Evolutionary conservation across 2,797 vertebrate genomes (phyloP).

Genomic region (Tauraco hartlaubi): DNA sequence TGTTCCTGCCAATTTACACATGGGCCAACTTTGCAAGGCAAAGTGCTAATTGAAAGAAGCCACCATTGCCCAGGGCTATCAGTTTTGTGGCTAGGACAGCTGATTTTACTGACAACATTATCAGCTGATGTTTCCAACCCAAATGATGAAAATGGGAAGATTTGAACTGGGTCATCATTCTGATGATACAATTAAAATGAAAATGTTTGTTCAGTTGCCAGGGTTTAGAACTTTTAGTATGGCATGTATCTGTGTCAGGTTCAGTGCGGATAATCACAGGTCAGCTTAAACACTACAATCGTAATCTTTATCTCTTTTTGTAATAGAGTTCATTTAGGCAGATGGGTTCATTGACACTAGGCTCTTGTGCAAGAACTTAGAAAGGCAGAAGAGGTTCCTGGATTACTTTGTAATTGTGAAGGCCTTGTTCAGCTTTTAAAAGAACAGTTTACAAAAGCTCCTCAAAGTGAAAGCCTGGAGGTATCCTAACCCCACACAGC

Average conservation of each 20-base stretch:
- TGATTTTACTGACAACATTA: constrained; percentile 44
- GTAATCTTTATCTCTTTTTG: constrained; percentile 7
- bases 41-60: constrained; percentile 50
- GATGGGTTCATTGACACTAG: not conserved
- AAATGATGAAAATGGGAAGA: constrained; percentile 14
- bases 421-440: constrained; percentile 73
- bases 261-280: constrained; percentile 40
- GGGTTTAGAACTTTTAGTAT: constrained; percentile 24
- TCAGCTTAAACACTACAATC: constrained; percentile 14
- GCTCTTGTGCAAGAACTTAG: constrained; percentile 41
- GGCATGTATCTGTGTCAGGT: not conserved
- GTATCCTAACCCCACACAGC: constrained; percentile 57
- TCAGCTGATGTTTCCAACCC: constrained; percentile 24
- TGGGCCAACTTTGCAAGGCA: constrained; percentile 24
- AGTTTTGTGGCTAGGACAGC: not conserved
- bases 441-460: constrained; percentile 71
- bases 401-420: constrained; percentile 43
- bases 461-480: constrained; percentile 66
- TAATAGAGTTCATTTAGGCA: not conserved
- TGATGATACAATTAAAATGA: constrained; percentile 14
- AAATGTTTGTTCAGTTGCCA: not conserved
- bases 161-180: not conserved
- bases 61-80: constrained; percentile 21
- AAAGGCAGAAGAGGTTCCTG: constrained; percentile 28
- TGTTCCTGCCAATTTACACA: not conserved